These are phyloP conservation scores for Drosophila fuyamai DNA, from an alignment of 1,140 invertebrate genomes.

Conservation along the genomic window DNA sequence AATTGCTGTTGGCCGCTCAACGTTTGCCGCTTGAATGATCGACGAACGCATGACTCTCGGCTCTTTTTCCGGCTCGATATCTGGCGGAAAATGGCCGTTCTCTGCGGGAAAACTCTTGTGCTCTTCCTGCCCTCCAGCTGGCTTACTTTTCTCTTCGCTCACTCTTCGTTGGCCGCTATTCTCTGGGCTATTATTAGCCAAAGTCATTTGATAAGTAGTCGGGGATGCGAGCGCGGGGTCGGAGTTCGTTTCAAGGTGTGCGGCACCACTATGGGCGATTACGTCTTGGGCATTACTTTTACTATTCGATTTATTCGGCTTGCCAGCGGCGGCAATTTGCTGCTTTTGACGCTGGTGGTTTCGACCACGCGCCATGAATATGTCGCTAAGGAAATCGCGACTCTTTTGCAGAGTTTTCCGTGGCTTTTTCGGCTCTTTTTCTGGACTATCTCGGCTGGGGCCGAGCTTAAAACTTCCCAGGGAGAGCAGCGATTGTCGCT, in stretches of 20 bases:
- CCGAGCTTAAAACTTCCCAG: slow-evolving; percentile 32
- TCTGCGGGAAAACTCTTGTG: slow-evolving; percentile 15
- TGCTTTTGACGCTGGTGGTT: slow-evolving; percentile 75
- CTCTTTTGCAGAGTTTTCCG: slow-evolving; percentile 69
- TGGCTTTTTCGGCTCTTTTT: slow-evolving; percentile 45
- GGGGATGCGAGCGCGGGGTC: slow-evolving; percentile 78
- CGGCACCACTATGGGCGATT: slow-evolving; percentile 43
- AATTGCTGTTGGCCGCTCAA: slow-evolving; percentile 54
- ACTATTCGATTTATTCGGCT: slow-evolving; percentile 44
- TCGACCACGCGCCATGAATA: slow-evolving; percentile 84
- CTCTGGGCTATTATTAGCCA: slow-evolving; percentile 80
- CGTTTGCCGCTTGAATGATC: slow-evolving; percentile 79
- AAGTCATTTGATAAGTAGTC: slow-evolving; percentile 84
- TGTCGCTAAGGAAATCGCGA: slow-evolving; percentile 77
- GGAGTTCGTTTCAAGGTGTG: slow-evolving; percentile 84
- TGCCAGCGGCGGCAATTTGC: slow-evolving; percentile 24
- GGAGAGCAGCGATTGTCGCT: slow-evolving; percentile 67
- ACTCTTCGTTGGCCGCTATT: slow-evolving; percentile 43
- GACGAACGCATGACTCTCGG: slow-evolving; percentile 24
- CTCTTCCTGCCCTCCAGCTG: slow-evolving; percentile 62
- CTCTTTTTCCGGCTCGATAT: slow-evolving; percentile 32
- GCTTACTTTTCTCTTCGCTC: slow-evolving; percentile 56
- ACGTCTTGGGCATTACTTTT: slow-evolving; percentile 59
- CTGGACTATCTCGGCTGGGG: neutral
- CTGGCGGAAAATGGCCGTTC: slow-evolving; percentile 16